These are phyloP conservation scores for Electrona antarctica DNA, from an alignment of 2,113 vertebrate species.

Conservation along the genomic window DNA sequence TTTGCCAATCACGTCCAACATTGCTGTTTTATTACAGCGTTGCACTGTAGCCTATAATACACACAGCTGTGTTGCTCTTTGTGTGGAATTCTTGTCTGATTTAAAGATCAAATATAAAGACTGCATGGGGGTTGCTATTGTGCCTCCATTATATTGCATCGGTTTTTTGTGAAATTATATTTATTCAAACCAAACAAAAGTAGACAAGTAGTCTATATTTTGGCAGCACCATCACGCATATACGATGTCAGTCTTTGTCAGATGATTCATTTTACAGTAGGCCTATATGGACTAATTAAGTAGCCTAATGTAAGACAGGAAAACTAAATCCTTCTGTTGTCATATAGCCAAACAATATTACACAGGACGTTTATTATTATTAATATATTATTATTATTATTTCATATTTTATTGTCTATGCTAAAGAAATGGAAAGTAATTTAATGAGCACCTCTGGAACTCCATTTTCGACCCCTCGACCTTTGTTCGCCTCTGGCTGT, in stretches of 20 bases:
- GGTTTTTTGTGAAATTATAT: constrained; percentile 2
- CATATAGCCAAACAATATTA: neutral
- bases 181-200: neutral
- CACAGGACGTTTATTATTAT: too few relatives aligned
- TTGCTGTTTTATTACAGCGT: constrained; percentile 77
- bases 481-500: constrained; percentile 57
- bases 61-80: constrained; percentile 63
- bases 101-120: neutral
- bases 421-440: constrained; percentile 3
- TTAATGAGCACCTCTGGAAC: constrained; percentile 2
- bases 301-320: neutral
- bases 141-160: constrained; percentile 16
- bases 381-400: neutral
- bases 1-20: constrained; percentile 86
- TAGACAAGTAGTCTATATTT: neutral
- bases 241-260: neutral
- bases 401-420: constrained; percentile 6
- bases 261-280: too few relatives aligned
- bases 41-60: constrained; percentile 63
- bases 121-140: too few relatives aligned
- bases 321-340: neutral
- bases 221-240: neutral
- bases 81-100: constrained; percentile 26
- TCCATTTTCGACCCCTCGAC: constrained; percentile 39
- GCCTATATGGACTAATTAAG: neutral